Conservation (phyloP, 64 coral and sea anemone species). For the Pocillopora verrucosa region DNA sequence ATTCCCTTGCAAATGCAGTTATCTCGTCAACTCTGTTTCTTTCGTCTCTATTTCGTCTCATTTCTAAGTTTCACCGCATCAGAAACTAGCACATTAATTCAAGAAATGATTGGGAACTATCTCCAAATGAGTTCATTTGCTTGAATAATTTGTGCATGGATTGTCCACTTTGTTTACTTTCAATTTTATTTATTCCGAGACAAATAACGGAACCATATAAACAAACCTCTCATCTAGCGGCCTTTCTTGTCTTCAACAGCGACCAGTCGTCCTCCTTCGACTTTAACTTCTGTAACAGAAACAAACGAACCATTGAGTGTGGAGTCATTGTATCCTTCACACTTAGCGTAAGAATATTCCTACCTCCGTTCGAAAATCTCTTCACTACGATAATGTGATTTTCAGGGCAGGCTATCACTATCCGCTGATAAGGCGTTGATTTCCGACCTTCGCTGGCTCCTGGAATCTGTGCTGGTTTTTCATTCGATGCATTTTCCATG, state of each 20-base stretch:
- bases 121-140: not conserved
- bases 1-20: not conserved
- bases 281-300: slow-evolving; percentile 10
- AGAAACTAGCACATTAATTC: not conserved
- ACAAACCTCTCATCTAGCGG: slow-evolving; percentile 8
- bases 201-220: not conserved
- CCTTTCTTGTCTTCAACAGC: slow-evolving; percentile 11
- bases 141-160: not conserved
- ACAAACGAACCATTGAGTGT: not conserved
- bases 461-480: not conserved
- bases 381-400: slow-evolving; percentile 25
- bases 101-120: slow-evolving; percentile 15
- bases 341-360: not conserved
- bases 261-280: slow-evolving; percentile 13
- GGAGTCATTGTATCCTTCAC: not conserved
- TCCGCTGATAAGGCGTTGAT: slow-evolving; percentile 1
- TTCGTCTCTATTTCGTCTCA: not conserved
- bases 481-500: not conserved
- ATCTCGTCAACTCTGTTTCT: not conserved
- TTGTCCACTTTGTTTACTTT: not conserved
- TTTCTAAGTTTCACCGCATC: not conserved
- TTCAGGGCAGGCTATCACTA: slow-evolving; percentile 20
- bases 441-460: not conserved
- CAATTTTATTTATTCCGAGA: not conserved
- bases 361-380: not conserved